Evolutionary conservation across 1,140 invertebrate genomes (phyloP), one percentile per base, ranked within the genome.

Genomic region (Formica selysi): DNA sequence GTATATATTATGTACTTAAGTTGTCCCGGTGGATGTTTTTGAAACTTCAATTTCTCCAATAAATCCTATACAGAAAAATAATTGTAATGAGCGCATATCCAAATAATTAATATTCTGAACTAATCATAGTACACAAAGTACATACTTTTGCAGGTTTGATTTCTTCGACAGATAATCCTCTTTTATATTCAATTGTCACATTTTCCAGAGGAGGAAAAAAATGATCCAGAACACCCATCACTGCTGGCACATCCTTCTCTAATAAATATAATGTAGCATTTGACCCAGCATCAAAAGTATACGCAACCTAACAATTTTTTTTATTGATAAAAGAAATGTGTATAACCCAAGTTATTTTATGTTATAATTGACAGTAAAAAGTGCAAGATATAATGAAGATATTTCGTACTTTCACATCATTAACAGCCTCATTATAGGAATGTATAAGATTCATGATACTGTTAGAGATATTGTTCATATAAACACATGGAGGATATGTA

Each of bases 261-360:
- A 98, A 93, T 26, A 99, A 94, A 95, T 98, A 99, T 0, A 99
- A 93, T 93, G 98, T 99, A 6, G 98, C 98, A 96, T 99, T 99
- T 78, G 99, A 98, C 13, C 99, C 99, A 85, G 99, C 99, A 96
- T 99, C 99, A 96, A 99, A 99, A 36, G 99, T 99, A 93, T 99
- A 99, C 5, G 98, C 98, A 4, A 97, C 96, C 97, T 98, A 91
- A 95, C 81, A 29, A 86, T 38, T 26, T 78, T 74, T 86, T 80
- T 76, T 62, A 76, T 76, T 16, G 71, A 81, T 54, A 68, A 76
- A 83, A 67, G 41, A 57, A 51, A 85, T 71, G 13, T 51, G 68
- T 87, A 29, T 48, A 64, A 48, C 7, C 0, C 10, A 41, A 51
- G 26, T 59, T 59, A 51, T 51, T 59, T 70, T 62, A 19, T n/a